These are phyloP conservation scores for Tapirus terrestris DNA, from an alignment of 2,113 vertebrate species.

Conservation along the genomic window DNA sequence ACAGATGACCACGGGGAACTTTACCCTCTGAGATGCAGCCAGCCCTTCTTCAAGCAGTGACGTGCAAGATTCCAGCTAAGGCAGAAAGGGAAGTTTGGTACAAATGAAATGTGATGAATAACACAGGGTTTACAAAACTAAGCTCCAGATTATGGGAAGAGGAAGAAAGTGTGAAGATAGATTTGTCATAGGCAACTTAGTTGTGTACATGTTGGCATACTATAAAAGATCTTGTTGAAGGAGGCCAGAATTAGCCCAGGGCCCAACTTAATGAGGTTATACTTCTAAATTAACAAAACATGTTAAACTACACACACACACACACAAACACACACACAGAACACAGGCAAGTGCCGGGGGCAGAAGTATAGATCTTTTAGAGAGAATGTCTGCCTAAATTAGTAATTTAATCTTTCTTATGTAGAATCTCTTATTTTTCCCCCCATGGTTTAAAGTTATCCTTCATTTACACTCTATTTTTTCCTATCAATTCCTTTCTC, in stretches of 20 bases:
- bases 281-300: background rate
- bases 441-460: background rate
- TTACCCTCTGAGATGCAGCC: background rate
- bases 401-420: background rate
- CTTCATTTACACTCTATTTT: background rate
- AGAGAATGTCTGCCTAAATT: background rate
- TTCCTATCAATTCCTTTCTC: background rate
- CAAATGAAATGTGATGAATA: background rate
- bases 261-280: background rate
- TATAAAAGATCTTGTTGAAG: background rate
- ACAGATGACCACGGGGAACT: background rate
- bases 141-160: background rate
- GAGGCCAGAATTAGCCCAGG: background rate
- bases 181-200: background rate
- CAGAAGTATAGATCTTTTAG: background rate
- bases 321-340: background rate
- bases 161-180: background rate
- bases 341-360: background rate
- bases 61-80: background rate
- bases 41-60: background rate
- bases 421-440: background rate
- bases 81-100: background rate
- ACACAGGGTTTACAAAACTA: background rate
- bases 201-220: background rate
- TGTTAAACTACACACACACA: background rate